These are phyloP conservation scores for Glaucidium brasilianum DNA, from an alignment of 2,113 vertebrate genomes.

Conservation along the genomic window DNA sequence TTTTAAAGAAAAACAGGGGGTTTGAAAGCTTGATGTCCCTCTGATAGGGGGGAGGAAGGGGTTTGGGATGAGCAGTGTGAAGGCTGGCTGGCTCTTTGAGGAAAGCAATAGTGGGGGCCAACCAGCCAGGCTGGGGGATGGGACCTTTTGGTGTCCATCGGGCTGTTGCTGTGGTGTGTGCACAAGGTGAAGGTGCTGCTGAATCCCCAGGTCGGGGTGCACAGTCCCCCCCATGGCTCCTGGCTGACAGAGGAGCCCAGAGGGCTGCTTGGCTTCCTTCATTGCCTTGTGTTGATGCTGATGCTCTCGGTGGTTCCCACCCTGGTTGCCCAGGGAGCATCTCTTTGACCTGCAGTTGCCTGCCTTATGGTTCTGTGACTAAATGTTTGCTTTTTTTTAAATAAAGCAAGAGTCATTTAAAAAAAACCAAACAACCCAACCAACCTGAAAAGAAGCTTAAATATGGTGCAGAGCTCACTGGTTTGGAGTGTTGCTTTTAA, in stretches of 20 bases:
- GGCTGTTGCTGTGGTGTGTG: background rate
- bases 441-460: background rate
- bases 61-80: background rate
- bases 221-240: rapidly evolving
- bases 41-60: background rate
- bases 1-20: conserved; percentile 16
- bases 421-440: too few species aligned
- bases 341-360: background rate
- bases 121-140: background rate
- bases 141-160: background rate
- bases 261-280: background rate
- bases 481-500: background rate
- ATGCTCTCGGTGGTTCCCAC: background rate
- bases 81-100: background rate
- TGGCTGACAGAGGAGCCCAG: background rate
- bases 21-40: background rate
- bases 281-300: background rate
- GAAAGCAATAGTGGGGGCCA: background rate
- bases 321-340: background rate
- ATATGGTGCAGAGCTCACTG: background rate
- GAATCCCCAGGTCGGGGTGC: background rate
- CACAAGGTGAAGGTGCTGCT: background rate
- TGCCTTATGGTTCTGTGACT: background rate
- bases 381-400: background rate
- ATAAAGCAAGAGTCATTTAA: background rate